Evolutionary conservation across 2,113 vertebrate genomes (phyloP).

Genomic region (Hiodon tergisus): DNA sequence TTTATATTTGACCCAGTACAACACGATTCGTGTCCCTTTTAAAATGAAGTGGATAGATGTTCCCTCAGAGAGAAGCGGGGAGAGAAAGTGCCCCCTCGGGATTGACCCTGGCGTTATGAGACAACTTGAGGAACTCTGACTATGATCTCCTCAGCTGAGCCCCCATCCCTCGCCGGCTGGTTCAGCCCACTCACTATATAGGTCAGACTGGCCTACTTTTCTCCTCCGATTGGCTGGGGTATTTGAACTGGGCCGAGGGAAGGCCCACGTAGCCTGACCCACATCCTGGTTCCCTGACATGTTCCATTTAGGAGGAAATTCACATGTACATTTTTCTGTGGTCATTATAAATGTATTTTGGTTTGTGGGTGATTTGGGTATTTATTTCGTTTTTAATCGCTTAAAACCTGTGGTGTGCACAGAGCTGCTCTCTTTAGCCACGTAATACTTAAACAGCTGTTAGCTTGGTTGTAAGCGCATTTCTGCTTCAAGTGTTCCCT

Average conservation of each 20-base stretch:
- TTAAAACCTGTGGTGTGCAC: neutral
- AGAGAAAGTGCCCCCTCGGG: neutral
- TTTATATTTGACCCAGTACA: neutral
- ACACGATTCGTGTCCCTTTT: too few relatives aligned
- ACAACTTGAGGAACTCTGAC: neutral
- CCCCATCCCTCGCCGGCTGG: conserved; percentile 31
- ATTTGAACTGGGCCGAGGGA: conserved; percentile 30
- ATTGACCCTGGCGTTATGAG: neutral
- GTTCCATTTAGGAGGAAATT: conserved; percentile 31
- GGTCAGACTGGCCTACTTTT: conserved; percentile 51
- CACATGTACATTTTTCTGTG: conserved; percentile 38
- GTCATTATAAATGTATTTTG: neutral
- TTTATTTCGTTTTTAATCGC: neutral
- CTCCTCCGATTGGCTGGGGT: conserved; percentile 32
- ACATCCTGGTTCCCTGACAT: conserved; percentile 39
- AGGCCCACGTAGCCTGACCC: conserved; percentile 35
- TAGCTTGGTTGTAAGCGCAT: neutral
- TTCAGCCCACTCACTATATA: conserved; percentile 37
- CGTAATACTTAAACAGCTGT: neutral
- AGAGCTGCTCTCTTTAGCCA: neutral
- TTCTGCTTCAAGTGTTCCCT: neutral
- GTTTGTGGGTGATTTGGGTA: neutral
- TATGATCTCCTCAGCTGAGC: neutral
- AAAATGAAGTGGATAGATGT: too few relatives aligned
- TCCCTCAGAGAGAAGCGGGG: too few relatives aligned